phyloP scores from a whole-genome alignment of 2,113 vertebrate genomes.

The Calidris pugnax region DNA sequence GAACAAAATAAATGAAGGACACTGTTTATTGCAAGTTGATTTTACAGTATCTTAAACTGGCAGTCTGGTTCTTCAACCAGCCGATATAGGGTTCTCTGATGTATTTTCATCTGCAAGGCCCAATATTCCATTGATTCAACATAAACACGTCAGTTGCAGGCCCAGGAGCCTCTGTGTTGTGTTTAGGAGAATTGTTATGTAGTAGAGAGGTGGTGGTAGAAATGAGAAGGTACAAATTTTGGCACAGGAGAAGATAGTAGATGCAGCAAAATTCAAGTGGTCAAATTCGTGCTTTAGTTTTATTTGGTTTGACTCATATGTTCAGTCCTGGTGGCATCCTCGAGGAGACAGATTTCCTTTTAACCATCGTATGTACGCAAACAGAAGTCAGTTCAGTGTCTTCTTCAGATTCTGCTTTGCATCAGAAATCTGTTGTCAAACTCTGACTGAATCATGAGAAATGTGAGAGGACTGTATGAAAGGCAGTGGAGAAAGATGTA shows the following conservation, averaged over 20 bases:
- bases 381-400: background rate
- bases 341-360: background rate
- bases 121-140: background rate
- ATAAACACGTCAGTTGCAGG: background rate
- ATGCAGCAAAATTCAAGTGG: background rate
- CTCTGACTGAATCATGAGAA: background rate
- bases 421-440: background rate
- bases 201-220: background rate
- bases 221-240: background rate
- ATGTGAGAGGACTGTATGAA: background rate
- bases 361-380: background rate
- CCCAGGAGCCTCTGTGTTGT: background rate
- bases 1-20: too few relatives aligned
- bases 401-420: background rate
- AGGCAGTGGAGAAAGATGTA: fast-evolving
- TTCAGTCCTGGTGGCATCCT: background rate
- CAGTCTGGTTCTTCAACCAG: too few relatives aligned
- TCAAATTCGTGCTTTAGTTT: background rate
- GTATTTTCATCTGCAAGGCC: background rate
- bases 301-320: background rate
- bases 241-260: background rate
- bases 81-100: background rate
- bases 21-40: too few relatives aligned
- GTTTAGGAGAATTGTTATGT: background rate
- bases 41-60: too few relatives aligned